Evolutionary conservation across 1,140 invertebrate genomes (phyloP), one percentile per base, ranked within the genome.

Genomic region (Pseudomyrmex pallidus): DNA sequence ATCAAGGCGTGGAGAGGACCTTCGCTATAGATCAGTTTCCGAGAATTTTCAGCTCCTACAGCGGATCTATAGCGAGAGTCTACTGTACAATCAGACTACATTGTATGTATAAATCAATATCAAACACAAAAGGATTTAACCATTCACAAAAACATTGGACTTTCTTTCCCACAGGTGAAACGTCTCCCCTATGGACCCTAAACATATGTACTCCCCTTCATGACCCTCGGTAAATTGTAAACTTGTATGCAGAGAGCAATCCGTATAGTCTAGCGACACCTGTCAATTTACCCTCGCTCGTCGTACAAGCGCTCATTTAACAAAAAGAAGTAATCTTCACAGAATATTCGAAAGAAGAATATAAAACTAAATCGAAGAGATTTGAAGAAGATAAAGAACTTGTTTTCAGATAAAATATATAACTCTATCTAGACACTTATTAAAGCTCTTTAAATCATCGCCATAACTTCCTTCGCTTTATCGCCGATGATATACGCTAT

Each of bases 91-190:
- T 35, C 35, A 35, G 35, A 35, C 35, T 7, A 35, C 35, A 35
- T 35, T 35, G 5, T 5, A 35, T 35, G 5, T 35, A 35, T 35
- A 35, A 35, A 35, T 35, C 35, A 35, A 35, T 35, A 35, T 35
- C 5, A 35, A 35, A 35, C 35, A 35, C 35, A 35, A 35, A 35
- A 35, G 35, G 4, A 35, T 35, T 35, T 4, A 35, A 35, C 35
- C 4, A 35, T 35, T 35, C 35, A 35, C 25, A 35, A 35, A 35
- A 35, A 35, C 35, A 35, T 7, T 7, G 35, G 35, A 35, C 35
- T 35, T 64, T 20, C 64, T 77, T 77, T 56, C 35, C 50, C 63
- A 57, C 35, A 77, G 35, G 20, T 67, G 17, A 77, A 63, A 77
- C 9, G 20, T 77, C 17, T 64, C 52, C 35, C 13, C 22, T 12